phyloP scores from a whole-genome alignment of 2,888 invertebrate genomes.

The Monoplex corrugatus region DNA sequence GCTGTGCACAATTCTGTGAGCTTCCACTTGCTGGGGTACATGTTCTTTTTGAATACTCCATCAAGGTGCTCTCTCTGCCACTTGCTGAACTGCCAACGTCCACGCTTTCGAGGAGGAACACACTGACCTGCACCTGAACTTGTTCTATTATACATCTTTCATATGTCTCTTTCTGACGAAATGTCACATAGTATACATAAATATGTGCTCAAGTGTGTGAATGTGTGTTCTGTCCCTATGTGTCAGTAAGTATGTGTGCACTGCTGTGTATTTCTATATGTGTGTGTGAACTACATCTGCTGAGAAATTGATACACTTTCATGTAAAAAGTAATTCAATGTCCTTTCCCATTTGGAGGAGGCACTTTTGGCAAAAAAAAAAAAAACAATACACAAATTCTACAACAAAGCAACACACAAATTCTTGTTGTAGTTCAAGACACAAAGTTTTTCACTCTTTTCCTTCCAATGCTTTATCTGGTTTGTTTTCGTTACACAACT shows the following conservation, averaged over 20 bases:
- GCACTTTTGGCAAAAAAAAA: neutral
- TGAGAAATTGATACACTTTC: no score
- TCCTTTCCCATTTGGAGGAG: neutral
- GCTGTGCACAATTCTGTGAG: slow-evolving; percentile 4
- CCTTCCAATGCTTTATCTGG: no score
- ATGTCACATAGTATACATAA: neutral
- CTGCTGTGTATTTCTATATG: neutral
- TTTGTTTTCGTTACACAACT: no score
- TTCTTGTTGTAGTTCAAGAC: no score
- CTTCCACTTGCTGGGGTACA: slow-evolving; percentile 43
- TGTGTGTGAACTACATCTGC: no score
- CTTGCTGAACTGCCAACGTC: slow-evolving; percentile 15
- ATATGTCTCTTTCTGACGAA: neutral
- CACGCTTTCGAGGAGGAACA: neutral
- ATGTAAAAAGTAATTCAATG: no score
- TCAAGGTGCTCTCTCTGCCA: slow-evolving; percentile 12
- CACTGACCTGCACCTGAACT: slow-evolving; percentile 18
- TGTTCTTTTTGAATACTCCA: neutral
- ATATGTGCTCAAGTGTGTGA: neutral
- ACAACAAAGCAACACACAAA: no score
- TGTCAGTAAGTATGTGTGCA: neutral
- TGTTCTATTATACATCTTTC: neutral
- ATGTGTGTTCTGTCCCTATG: neutral
- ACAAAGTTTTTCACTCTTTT: no score
- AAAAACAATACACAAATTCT: no score